Base-by-base conservation (phyloP, 2,888 invertebrate genomes). In the Diplolepis rosae region DNA sequence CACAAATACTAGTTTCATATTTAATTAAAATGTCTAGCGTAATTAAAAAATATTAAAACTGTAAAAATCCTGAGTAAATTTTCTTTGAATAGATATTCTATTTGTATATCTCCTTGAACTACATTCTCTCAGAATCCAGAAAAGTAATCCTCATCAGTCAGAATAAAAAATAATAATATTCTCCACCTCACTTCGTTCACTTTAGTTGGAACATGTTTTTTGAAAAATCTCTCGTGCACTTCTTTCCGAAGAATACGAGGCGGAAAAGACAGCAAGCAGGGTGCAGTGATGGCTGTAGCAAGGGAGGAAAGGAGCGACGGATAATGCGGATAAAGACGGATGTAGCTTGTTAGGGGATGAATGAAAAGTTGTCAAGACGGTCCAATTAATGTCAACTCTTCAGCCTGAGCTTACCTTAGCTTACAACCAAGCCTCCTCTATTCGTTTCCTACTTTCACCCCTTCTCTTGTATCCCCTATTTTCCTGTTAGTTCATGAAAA, bases 351-450 rank as follows among this genome's bases (percentile, higher is more conserved):
- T 88, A 88, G 85, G 82, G 84, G 87, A 87, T 86, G 85, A 87
- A 88, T 87, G 86, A 87, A 87, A 81, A 88, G 85, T 88, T 87
- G 88, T 87, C 87, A 87, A 87, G 87, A 82, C 85, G 86, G 84
- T 87, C 87, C 88, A 88, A 87, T 88, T 88, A 88, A 88, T 87
- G 86, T 87, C 87, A 87, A 88, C 87, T 87, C 86, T 85, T 86
- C 84, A 81, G 83, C 81, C 79, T 74, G 80, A 83, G 85, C 85
- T 84, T 86, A 85, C 84, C 79, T 78, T 81, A 80, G 85, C 83
- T 85, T 85, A 85, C 84, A 79, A 85, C 78, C 80, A 77, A 70
- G 73, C 72, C 61, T 73, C 50, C 66, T 65, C 35, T 51, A 54
- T 35, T 61, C 73, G 70, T 72, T 73, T 70, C 73, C 77, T 75